A percentile compares a stretch with the other conserved stretches of the same genome.
phyloP scores from a whole-genome alignment of 1,140 invertebrate species.

The Capitella teleta region DNA sequence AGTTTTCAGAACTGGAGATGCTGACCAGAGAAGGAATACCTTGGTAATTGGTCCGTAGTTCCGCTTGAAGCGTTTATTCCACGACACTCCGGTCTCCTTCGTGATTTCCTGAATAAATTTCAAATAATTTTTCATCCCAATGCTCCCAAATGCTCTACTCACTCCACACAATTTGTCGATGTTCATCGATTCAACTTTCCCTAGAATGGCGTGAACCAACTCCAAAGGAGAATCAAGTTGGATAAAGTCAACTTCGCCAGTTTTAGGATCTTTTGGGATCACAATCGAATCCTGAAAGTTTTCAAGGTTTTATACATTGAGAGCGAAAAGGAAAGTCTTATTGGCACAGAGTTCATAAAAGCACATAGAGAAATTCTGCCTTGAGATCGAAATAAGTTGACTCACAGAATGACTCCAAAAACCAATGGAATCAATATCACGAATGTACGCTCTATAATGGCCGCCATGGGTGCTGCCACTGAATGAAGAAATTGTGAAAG shows the following conservation, averaged over 20 bases:
- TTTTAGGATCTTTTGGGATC: conserved; percentile 10
- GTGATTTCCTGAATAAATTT: conserved; percentile 24
- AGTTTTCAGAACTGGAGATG: too few relatives aligned
- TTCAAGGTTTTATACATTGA: background rate
- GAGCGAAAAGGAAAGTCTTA: background rate
- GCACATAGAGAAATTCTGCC: background rate
- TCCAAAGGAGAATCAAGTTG: conserved; percentile 31
- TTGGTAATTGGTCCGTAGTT: conserved; percentile 32
- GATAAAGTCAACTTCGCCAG: conserved; percentile 22
- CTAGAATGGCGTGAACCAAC: conserved; percentile 25
- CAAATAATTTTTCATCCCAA: background rate
- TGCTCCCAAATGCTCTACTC: conserved; percentile 11
- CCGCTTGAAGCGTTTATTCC: conserved; percentile 37
- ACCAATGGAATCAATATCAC: conserved; percentile 34
- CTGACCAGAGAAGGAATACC: conserved; percentile 17
- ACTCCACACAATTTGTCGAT: conserved; percentile 30
- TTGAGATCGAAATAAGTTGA: conserved; percentile 1
- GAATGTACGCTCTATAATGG: conserved; percentile 39
- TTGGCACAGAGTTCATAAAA: background rate
- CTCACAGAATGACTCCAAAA: conserved; percentile 31
- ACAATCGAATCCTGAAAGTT: conserved; percentile 9
- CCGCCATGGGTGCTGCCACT: conserved; percentile 35
- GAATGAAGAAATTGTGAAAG: too few relatives aligned
- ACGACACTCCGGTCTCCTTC: conserved; percentile 35
- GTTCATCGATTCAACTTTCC: conserved; percentile 15